A percentile compares a stretch with the other conserved stretches of the same genome.
These are phyloP conservation scores for Pseudonaja textilis DNA, from an alignment of 2,113 vertebrate genomes.

Conservation along the genomic window DNA sequence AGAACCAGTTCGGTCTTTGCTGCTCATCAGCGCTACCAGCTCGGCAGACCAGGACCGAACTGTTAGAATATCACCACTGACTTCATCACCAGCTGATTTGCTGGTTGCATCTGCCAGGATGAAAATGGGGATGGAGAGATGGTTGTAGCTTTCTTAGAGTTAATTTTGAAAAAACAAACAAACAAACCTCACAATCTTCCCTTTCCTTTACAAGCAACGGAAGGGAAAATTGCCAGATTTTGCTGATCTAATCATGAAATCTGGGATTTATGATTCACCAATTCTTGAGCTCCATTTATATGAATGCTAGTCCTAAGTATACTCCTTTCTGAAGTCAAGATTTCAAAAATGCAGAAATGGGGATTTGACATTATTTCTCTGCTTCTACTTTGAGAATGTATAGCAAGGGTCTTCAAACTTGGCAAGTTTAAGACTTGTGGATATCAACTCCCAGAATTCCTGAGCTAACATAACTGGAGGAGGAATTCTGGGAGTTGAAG, in stretches of 20 bases:
- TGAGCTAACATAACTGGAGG: no score
- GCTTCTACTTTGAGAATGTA: not conserved
- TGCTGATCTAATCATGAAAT: not conserved
- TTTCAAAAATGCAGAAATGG: not conserved
- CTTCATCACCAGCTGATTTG: not conserved
- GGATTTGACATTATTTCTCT: not conserved
- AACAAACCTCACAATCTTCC: not conserved
- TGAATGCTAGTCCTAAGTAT: not conserved
- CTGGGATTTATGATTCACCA: not conserved
- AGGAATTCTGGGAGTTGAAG: no score
- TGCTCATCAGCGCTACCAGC: no score
- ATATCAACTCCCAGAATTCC: no score
- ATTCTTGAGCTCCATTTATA: not conserved
- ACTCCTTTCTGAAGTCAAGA: not conserved
- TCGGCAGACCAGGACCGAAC: no score
- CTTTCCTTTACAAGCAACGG: not conserved
- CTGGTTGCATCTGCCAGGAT: not conserved
- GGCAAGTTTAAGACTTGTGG: no score
- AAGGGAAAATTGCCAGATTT: not conserved
- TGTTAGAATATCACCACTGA: no score
- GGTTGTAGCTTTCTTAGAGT: not conserved
- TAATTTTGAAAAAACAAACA: not conserved
- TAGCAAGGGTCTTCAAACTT: no score
- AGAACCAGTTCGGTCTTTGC: no score
- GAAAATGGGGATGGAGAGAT: not conserved